Percentiles rank a stretch among this genome's conserved stretches.
phyloP scores from a whole-genome alignment of 2,888 invertebrate species.

The Heteromurus nitidus region DNA sequence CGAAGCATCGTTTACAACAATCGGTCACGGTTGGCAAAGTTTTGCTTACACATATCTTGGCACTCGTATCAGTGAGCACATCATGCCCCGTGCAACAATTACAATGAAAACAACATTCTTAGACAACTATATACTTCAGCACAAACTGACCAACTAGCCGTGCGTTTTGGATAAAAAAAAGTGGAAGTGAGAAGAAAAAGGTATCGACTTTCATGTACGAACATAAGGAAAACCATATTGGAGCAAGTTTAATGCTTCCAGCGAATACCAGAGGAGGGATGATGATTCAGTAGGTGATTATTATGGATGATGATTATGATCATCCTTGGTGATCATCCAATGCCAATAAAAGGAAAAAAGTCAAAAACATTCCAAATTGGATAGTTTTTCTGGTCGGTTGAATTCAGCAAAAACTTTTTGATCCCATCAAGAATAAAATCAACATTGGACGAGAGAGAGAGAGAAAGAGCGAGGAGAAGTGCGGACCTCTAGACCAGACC shows the following conservation, averaged over 20 bases:
- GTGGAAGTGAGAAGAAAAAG: not conserved
- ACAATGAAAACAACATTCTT: not conserved
- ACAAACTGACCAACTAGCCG: not conserved
- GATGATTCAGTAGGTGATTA: slow-evolving; percentile 11
- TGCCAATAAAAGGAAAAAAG: slow-evolving; percentile 7
- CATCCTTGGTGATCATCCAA: slow-evolving; percentile 1
- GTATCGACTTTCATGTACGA: not conserved
- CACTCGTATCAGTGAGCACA: slow-evolving; percentile 6
- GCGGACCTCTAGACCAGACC: no score
- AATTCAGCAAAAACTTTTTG: slow-evolving; percentile 14
- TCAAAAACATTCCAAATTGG: slow-evolving; percentile 37
- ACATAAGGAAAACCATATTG: not conserved
- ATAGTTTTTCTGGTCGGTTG: slow-evolving; percentile 32
- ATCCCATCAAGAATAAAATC: slow-evolving; percentile 33
- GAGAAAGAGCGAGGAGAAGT: slow-evolving; percentile 16
- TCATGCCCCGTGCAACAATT: slow-evolving; percentile 16
- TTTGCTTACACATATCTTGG: slow-evolving; percentile 15
- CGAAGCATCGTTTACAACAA: not conserved
- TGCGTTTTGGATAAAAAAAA: not conserved
- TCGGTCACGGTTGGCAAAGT: not conserved
- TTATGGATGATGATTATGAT: slow-evolving; percentile 18
- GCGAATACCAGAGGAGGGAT: not conserved
- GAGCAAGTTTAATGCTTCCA: not conserved
- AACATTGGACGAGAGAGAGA: slow-evolving; percentile 5
- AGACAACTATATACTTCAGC: slow-evolving; percentile 2